These are phyloP conservation scores for Fratercula arctica DNA, from an alignment of 2,797 vertebrate species.

Conservation along the genomic window DNA sequence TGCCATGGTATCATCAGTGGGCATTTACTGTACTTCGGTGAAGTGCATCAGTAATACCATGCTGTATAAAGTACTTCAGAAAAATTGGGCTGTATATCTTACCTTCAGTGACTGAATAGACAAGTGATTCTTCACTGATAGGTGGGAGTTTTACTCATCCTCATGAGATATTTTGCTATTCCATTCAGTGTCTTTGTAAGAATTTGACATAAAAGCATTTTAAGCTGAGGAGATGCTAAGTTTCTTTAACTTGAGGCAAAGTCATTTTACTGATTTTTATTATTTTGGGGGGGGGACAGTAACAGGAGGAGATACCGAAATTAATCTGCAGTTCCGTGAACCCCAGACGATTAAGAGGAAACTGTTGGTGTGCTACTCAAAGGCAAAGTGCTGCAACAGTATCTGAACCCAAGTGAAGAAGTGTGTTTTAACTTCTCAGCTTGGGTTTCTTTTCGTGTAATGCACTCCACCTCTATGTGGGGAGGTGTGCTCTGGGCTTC, in stretches of 20 bases:
- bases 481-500: background rate
- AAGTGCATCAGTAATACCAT: background rate
- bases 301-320: background rate
- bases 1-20: background rate
- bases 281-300: background rate
- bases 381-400: background rate
- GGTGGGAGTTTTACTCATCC: background rate
- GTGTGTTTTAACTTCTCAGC: background rate
- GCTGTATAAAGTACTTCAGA: background rate
- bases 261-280: background rate
- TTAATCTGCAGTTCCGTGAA: background rate
- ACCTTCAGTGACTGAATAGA: background rate
- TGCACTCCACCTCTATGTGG: background rate
- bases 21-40: background rate
- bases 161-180: background rate
- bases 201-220: background rate
- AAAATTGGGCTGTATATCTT: background rate
- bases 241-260: background rate
- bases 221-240: background rate
- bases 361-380: background rate
- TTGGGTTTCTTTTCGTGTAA: background rate
- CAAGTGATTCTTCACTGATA: background rate
- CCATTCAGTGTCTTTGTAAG: background rate
- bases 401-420: background rate
- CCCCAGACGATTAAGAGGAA: background rate